Base-by-base conservation (phyloP, 2,113 vertebrate species). In the Acanthochromis polyacanthus region DNA sequence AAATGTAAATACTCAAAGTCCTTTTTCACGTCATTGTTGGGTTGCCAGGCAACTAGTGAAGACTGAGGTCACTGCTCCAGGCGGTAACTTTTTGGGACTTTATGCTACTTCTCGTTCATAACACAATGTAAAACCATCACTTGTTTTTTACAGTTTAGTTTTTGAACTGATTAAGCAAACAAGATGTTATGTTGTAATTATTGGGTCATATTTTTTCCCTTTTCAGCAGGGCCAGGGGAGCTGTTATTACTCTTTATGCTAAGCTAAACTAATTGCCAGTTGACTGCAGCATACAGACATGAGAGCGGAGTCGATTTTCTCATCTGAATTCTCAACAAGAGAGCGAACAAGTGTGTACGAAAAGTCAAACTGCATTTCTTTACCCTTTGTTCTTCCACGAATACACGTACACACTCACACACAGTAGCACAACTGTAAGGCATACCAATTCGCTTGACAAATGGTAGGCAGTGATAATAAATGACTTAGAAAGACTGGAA, bases 401-500 rank as follows among this genome's bases (percentile, higher is more conserved):
- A 81, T 40, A 61, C 20, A 64, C 57, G 51, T 11, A 63, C 56
- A 74, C 43, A 51, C 36, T 56, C 53, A 56, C 52, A 56, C 70
- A 58, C 25, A 59, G 53, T 16, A 65, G 60, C 77, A 82, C 71
- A 76, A 80, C 64, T 87, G 32, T 91, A 89, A 91, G 89, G 87
- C 89, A 86, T 82, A 85, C 64, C 50, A 82, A 78, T 86, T 83
- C 85, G 62, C 23, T 83, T 76, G n/a, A 86, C 59, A 77, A 80
- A 81, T 48, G 69, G 59, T 53, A 70, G 71, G 71, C 65, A 78
- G 60, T 22, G 25, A 53, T 81, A 28, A 48, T 59, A 48, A 53
- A 74, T 62, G 66, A 76, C 22, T n/a, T 64, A 74, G 51, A 75
- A 67, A 74, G 25, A 73, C 22, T 25, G 25, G 5, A 55, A 69